Evolutionary conservation across 2,797 vertebrate genomes (phyloP).

Genomic region (Alosa sapidissima): DNA sequence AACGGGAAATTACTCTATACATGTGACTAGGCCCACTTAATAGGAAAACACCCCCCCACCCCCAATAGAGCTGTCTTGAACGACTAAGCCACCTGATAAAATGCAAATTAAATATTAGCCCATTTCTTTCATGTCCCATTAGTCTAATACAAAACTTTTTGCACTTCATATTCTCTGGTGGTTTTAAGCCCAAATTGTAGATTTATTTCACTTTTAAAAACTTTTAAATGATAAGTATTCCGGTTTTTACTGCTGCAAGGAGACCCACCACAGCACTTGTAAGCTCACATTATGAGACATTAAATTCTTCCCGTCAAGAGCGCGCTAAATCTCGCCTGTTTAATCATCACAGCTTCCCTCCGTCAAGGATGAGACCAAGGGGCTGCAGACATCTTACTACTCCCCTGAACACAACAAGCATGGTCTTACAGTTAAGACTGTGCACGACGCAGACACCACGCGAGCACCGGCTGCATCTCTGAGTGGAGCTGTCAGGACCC

Average conservation of each 20-base stretch:
- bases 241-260: constrained; percentile 31
- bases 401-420: neutral
- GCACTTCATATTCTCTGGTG: constrained; percentile 29
- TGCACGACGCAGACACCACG: neutral
- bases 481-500: constrained; percentile 33
- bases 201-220: constrained; percentile 39
- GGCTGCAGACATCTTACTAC: constrained; percentile 11
- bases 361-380: neutral
- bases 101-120: constrained; percentile 47
- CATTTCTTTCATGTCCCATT: constrained; percentile 41
- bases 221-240: constrained; percentile 33
- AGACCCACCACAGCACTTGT: constrained; percentile 29
- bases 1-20: neutral
- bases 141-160: constrained; percentile 40
- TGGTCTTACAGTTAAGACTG: neutral
- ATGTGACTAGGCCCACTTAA: constrained; percentile 6
- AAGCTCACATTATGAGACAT: constrained; percentile 24
- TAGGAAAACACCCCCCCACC: neutral
- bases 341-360: constrained; percentile 18
- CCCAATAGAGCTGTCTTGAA: neutral
- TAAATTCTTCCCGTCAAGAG: constrained; percentile 26
- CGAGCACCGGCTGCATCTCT: constrained; percentile 28
- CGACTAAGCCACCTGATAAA: constrained; percentile 26
- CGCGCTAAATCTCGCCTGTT: constrained; percentile 35
- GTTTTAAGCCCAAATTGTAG: constrained; percentile 26